phyloP scores from a whole-genome alignment of 1,140 invertebrate genomes.

The Microplitis mediator region DNA sequence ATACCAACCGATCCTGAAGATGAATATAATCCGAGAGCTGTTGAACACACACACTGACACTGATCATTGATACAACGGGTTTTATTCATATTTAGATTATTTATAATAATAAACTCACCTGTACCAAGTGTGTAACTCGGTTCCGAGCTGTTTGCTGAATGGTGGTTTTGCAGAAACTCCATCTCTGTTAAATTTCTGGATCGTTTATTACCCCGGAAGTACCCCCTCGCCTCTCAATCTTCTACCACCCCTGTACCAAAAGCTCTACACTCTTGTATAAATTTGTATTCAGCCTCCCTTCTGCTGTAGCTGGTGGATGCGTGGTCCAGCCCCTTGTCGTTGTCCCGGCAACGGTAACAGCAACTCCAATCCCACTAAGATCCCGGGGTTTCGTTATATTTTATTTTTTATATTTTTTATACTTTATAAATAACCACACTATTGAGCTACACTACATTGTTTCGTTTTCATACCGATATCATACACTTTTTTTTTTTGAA shows the following conservation, averaged over 20 bases:
- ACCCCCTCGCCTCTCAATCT: slow-evolving; percentile 43
- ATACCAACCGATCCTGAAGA: slow-evolving; percentile 56
- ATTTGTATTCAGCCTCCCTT: slow-evolving; percentile 8
- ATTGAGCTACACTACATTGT: background rate
- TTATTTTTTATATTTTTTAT: slow-evolving; percentile 1
- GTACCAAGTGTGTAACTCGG: slow-evolving; percentile 57
- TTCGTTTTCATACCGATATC: background rate
- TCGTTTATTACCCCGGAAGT: slow-evolving; percentile 52
- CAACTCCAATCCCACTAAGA: slow-evolving; percentile 7
- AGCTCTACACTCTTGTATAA: background rate
- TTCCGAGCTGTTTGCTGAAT: slow-evolving; percentile 60
- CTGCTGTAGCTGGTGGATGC: slow-evolving; percentile 27
- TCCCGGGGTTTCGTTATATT: slow-evolving; percentile 11
- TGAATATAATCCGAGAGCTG: background rate
- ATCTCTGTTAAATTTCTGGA: slow-evolving; percentile 57
- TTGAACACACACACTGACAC: background rate
- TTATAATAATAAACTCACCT: slow-evolving; percentile 43
- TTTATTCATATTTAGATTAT: background rate
- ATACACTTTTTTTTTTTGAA: no score
- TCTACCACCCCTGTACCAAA: slow-evolving; percentile 32
- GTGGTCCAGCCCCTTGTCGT: slow-evolving; percentile 60
- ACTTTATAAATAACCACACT: background rate
- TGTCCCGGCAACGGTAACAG: slow-evolving; percentile 53
- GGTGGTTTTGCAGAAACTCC: slow-evolving; percentile 64
- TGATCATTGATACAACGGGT: background rate